Conservation (phyloP, 2,888 invertebrate genomes). For the Erebia epiphron region DNA sequence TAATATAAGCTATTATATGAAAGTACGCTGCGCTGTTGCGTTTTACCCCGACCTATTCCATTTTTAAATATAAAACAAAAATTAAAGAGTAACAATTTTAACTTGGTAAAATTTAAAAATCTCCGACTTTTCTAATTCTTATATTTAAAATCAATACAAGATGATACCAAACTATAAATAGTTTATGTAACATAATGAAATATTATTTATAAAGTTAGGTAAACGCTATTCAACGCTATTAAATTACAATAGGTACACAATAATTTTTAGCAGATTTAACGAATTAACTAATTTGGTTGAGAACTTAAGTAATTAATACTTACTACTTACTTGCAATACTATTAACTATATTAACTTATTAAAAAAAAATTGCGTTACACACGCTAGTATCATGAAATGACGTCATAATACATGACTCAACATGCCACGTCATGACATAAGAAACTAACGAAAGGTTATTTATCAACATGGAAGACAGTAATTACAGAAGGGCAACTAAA, state of each 20-base stretch:
- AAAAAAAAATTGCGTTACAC: no score
- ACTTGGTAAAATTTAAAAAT: no score
- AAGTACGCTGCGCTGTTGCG: slow-evolving; percentile 1
- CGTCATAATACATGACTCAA: not conserved
- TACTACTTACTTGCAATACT: not conserved
- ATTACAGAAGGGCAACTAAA: slow-evolving; percentile 4
- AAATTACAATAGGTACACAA: not conserved
- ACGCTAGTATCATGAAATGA: not conserved
- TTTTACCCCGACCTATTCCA: not conserved
- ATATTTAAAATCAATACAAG: no score
- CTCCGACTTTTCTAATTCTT: no score
- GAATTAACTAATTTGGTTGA: not conserved
- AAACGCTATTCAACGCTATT: slow-evolving; percentile 6
- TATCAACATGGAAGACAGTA: slow-evolving; percentile 15
- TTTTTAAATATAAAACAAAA: not conserved
- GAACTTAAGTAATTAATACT: not conserved
- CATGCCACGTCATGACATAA: not conserved
- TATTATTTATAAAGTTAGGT: not conserved
- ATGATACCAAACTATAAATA: not conserved
- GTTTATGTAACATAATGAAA: not conserved
- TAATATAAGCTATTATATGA: no score
- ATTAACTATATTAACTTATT: no score
- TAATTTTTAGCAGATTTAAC: not conserved
- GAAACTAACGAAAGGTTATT: not conserved
- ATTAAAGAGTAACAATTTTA: not conserved